Evolutionary conservation across 2,113 vertebrate genomes (phyloP).

Genomic region (Neomonachus schauinslandi): DNA sequence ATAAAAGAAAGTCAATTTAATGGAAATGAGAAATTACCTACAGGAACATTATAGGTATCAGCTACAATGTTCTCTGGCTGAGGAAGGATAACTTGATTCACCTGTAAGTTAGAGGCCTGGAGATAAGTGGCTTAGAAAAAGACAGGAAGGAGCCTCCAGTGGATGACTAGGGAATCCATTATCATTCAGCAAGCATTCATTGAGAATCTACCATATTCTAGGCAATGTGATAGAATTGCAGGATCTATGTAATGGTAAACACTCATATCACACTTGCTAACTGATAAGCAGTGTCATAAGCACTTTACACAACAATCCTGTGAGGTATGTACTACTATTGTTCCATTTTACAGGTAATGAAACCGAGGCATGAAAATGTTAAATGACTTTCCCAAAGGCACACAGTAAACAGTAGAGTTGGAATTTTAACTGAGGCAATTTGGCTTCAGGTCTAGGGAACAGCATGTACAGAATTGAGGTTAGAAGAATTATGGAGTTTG

Average conservation of each 20-base stretch:
- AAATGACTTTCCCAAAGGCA: not conserved
- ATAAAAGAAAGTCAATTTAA: conserved; percentile 61
- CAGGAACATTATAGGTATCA: conserved; percentile 36
- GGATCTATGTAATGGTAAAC: not conserved
- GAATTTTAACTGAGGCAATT: not conserved
- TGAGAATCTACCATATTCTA: not conserved
- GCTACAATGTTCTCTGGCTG: conserved; percentile 22
- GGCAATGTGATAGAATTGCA: not conserved
- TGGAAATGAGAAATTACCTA: conserved; percentile 38
- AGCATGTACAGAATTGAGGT: not conserved
- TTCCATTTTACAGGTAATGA: not conserved
- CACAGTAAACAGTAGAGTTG: not conserved
- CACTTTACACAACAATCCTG: not conserved
- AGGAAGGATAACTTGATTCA: conserved; percentile 42
- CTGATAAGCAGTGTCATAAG: not conserved
- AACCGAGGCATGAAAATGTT: not conserved
- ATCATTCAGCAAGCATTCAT: not conserved
- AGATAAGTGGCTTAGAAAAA: not conserved
- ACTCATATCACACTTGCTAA: not conserved
- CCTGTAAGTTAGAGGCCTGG: not conserved
- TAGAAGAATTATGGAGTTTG: not conserved
- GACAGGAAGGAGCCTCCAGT: not conserved
- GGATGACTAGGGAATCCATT: not conserved
- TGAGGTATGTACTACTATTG: not conserved
- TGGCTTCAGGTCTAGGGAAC: not conserved